Evolutionary conservation across 1,140 invertebrate genomes (phyloP).

Genomic region (Periplaneta americana): DNA sequence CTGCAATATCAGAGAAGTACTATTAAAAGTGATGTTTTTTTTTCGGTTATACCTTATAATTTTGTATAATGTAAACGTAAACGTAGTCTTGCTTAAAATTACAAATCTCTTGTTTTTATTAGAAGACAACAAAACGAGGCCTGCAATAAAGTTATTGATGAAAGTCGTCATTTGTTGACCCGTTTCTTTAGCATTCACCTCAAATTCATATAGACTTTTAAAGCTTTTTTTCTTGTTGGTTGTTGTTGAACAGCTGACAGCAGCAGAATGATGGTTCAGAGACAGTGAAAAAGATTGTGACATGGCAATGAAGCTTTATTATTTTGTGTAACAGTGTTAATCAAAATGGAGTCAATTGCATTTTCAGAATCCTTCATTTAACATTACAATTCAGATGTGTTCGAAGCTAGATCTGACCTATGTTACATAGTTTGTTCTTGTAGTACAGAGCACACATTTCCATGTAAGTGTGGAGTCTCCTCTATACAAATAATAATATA

Average conservation of each 20-base stretch:
- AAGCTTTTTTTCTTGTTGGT: background rate
- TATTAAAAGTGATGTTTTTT: background rate
- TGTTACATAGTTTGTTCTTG: background rate
- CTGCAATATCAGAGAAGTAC: too few relatives aligned
- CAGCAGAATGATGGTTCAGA: background rate
- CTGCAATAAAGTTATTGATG: background rate
- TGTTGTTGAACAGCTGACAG: background rate
- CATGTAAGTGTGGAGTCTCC: background rate
- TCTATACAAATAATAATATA: background rate
- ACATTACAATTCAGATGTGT: background rate
- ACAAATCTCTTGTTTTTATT: background rate
- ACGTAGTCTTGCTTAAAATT: background rate
- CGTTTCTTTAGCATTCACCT: background rate
- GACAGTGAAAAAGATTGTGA: background rate
- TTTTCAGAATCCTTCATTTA: background rate
- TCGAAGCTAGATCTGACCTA: background rate
- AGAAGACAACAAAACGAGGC: background rate
- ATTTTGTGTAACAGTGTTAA: background rate
- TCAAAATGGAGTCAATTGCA: background rate
- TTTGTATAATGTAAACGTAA: background rate
- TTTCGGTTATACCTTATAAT: background rate
- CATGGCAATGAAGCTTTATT: background rate
- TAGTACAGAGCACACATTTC: background rate
- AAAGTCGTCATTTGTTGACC: background rate
- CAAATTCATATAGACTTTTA: too few relatives aligned